Percentiles rank a stretch among this genome's conserved stretches.
Conservation (phyloP, 2,113 vertebrate species). For the Hypanus sabinus region DNA sequence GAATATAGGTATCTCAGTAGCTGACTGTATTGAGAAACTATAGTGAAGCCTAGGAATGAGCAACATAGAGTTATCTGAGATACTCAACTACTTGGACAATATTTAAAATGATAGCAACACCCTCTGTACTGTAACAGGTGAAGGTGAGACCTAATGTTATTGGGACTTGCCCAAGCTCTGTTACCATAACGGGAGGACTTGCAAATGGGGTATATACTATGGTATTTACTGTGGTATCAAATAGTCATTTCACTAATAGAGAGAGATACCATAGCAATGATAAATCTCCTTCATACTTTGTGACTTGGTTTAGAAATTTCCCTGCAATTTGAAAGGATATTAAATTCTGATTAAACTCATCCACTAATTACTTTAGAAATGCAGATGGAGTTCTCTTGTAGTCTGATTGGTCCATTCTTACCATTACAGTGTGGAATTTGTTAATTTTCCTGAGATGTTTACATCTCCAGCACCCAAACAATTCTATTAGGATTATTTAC, state of each 20-base stretch:
- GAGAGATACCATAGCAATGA: not conserved
- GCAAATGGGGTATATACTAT: too few relatives aligned
- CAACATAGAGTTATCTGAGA: conserved; percentile 85
- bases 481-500: not conserved
- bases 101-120: conserved; percentile 92
- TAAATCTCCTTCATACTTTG: not conserved
- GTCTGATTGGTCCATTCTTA: not conserved
- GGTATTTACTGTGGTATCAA: not conserved
- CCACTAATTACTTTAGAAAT: not conserved
- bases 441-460: not conserved
- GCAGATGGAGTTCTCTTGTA: too few relatives aligned
- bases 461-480: not conserved
- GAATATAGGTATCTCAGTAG: conserved; percentile 76
- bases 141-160: conserved; percentile 62
- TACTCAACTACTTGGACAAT: conserved; percentile 90
- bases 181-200: not conserved
- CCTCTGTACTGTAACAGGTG: conserved; percentile 91
- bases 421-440: not conserved
- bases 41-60: conserved; percentile 80
- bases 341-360: conserved; percentile 8
- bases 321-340: not conserved
- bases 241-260: too few relatives aligned
- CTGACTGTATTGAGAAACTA: conserved; percentile 78
- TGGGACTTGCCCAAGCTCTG: not conserved
- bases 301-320: not conserved